Evolutionary conservation across 1,140 invertebrate species (phyloP).

Genomic region (Drosophila subobscura): DNA sequence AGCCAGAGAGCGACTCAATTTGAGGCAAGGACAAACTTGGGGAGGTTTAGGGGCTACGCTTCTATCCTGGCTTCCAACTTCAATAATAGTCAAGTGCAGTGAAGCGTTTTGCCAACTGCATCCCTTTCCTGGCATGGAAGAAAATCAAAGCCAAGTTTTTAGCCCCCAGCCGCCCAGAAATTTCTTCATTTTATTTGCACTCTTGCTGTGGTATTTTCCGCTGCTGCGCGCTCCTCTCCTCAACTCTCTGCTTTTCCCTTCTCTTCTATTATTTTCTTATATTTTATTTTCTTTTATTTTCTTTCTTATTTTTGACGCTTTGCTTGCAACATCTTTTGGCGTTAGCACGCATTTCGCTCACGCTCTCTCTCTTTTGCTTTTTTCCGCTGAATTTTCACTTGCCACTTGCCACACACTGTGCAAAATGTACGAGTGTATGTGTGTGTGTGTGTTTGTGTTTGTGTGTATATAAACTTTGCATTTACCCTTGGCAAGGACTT

Average conservation of each 20-base stretch:
- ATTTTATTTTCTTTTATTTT: conserved; percentile 26
- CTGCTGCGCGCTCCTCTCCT: no score
- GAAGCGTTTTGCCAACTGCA: conserved; percentile 75
- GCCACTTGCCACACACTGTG: conserved; percentile 42
- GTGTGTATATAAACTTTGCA: conserved; percentile 68
- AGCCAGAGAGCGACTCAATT: conserved; percentile 42
- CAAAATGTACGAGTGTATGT: not conserved
- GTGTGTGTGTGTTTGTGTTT: conserved; percentile 40
- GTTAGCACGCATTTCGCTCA: conserved; percentile 54
- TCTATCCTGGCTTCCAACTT: conserved; percentile 61
- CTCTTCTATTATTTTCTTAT: conserved; percentile 1
- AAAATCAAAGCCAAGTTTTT: conserved; percentile 50
- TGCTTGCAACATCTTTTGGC: conserved; percentile 69
- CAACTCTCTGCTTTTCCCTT: conserved; percentile 6
- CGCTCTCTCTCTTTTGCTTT: conserved; percentile 18
- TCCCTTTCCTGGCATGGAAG: conserved; percentile 1
- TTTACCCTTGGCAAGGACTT: conserved; percentile 82
- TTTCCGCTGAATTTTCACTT: conserved; percentile 37
- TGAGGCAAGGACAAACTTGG: conserved; percentile 63
- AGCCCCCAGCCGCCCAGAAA: not conserved
- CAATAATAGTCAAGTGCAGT: conserved; percentile 82
- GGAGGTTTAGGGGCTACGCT: conserved; percentile 15
- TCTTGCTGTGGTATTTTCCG: conserved; percentile 65
- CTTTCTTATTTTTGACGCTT: conserved; percentile 33
- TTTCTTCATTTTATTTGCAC: conserved; percentile 70